Conservation (phyloP, 2,888 invertebrate species). For the Argyresthia albistria region DNA sequence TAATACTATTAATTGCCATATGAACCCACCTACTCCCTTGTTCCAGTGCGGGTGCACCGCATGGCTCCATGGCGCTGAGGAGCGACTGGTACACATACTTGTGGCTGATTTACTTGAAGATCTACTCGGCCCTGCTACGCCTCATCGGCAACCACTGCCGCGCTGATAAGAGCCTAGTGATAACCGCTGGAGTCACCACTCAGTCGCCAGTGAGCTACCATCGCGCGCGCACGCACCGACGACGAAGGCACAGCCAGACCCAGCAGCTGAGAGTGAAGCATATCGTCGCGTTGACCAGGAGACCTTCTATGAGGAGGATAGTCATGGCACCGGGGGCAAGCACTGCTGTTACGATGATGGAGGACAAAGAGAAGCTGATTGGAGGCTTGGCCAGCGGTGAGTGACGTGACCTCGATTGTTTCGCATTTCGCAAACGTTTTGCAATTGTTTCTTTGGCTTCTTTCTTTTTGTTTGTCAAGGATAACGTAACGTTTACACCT, state of each 20-base stretch:
- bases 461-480: neutral
- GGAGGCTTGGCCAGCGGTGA: conserved; percentile 44
- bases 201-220: conserved; percentile 59
- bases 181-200: conserved; percentile 46
- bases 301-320: conserved; percentile 58
- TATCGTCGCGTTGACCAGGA: conserved; percentile 53
- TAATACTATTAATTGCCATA: too few relatives aligned
- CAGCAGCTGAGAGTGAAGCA: conserved; percentile 49
- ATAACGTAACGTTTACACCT: too few relatives aligned
- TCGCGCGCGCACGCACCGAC: conserved; percentile 63
- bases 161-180: conserved; percentile 65
- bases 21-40: conserved; percentile 17
- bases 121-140: conserved; percentile 57
- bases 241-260: conserved; percentile 24
- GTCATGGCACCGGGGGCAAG: conserved; percentile 73
- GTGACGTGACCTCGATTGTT: conserved; percentile 10
- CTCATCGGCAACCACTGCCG: conserved; percentile 61
- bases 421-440: conserved; percentile 2
- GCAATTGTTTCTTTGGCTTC: neutral
- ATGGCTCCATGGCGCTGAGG: conserved; percentile 52
- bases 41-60: conserved; percentile 46
- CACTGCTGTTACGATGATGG: conserved; percentile 68
- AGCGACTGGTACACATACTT: conserved; percentile 55
- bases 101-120: conserved; percentile 58
- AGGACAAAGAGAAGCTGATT: conserved; percentile 64